Conservation (phyloP, 2,797 vertebrate species). For the Zenarchopterus dispar region DNA sequence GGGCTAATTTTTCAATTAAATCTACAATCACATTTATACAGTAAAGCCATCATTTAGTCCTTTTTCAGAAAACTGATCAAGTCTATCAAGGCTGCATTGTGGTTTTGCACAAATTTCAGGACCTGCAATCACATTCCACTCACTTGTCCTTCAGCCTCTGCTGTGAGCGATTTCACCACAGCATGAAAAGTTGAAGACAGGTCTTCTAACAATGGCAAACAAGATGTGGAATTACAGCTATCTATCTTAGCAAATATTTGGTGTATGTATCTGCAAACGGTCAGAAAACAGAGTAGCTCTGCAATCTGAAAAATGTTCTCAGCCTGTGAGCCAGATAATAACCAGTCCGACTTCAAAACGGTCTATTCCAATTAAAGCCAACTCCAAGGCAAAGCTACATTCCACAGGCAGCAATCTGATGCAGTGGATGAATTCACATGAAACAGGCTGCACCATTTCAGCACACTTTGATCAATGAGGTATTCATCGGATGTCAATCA, state of each 20-base stretch:
- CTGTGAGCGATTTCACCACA: constrained; percentile 56
- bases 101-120: constrained; percentile 31
- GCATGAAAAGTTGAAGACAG: constrained; percentile 51
- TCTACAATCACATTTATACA: constrained; percentile 5
- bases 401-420: constrained; percentile 73
- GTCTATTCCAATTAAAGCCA: constrained; percentile 73
- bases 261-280: constrained; percentile 58
- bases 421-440: constrained; percentile 59
- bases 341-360: constrained; percentile 70
- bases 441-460: constrained; percentile 44
- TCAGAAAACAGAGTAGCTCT: constrained; percentile 57
- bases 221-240: constrained; percentile 59
- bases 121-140: constrained; percentile 32
- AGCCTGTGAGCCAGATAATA: constrained; percentile 65
- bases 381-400: constrained; percentile 64
- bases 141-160: constrained; percentile 43
- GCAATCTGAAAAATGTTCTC: constrained; percentile 55
- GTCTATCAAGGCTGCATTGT: constrained; percentile 16
- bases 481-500: constrained; percentile 62
- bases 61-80: constrained; percentile 26
- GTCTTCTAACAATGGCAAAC: constrained; percentile 54
- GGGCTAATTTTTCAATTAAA: constrained; percentile 6
- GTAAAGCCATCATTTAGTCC: constrained; percentile 8
- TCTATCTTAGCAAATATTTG: constrained; percentile 59
- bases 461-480: constrained; percentile 64